Evolutionary conservation across 1,140 invertebrate species (phyloP).

Genomic region (Brachionus angularis): DNA sequence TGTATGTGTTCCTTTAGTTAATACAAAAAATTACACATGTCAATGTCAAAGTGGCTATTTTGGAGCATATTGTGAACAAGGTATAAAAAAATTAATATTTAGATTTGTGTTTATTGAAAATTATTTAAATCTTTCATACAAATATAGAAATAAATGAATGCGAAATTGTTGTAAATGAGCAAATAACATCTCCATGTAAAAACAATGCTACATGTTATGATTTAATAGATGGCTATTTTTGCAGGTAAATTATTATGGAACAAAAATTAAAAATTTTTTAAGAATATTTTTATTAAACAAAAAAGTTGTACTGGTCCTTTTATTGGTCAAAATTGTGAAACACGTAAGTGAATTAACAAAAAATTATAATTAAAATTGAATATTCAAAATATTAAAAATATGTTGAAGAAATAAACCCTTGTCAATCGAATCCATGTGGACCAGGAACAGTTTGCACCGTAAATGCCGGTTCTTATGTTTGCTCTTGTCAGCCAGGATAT

Average conservation of each 20-base stretch:
- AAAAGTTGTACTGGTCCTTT: not conserved
- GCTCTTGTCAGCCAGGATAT: constrained; percentile 14
- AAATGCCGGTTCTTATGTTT: not conserved
- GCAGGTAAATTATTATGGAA: constrained; percentile 58
- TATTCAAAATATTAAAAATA: not conserved
- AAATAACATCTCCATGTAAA: constrained; percentile 3
- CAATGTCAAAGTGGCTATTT: constrained; percentile 12
- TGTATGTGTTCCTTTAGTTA: constrained; percentile 58
- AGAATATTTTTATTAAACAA: not conserved
- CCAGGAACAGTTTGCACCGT: constrained; percentile 4
- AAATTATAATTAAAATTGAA: not conserved
- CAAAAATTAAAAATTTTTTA: not conserved
- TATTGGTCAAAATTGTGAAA: not conserved
- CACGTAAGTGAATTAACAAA: not conserved
- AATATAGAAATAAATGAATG: constrained; percentile 38
- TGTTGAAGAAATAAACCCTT: constrained; percentile 12
- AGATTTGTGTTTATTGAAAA: not conserved
- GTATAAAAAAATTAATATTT: not conserved
- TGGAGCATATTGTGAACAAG: constrained; percentile 22
- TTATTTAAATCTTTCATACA: not conserved
- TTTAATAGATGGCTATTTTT: constrained; percentile 51
- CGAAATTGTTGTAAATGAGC: not conserved
- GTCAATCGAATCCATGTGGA: constrained; percentile 28
- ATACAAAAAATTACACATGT: not conserved
- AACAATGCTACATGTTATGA: constrained; percentile 40